Conservation (phyloP, 2,797 vertebrate species). For the Heterohyrax brucei region DNA sequence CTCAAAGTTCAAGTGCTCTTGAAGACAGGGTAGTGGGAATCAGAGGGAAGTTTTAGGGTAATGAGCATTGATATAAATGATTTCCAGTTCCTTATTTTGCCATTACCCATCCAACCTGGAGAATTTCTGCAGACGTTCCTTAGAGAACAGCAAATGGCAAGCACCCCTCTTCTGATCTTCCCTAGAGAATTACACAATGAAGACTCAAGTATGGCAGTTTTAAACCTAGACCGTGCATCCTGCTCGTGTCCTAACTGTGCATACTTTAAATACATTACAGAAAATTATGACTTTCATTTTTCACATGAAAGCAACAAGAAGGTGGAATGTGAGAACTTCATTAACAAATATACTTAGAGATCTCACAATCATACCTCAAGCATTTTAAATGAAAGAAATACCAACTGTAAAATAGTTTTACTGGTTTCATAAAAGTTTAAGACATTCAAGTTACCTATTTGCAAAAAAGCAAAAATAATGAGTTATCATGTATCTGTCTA, state of each 20-base stretch:
- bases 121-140: neutral
- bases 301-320: neutral
- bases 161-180: neutral
- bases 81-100: neutral
- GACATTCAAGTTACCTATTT: conserved; percentile 1
- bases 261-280: neutral
- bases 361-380: neutral
- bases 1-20: neutral
- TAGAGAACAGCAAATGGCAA: neutral
- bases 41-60: neutral
- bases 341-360: neutral
- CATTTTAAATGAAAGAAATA: neutral
- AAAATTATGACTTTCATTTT: neutral
- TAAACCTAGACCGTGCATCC: neutral
- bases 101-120: neutral
- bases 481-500: neutral
- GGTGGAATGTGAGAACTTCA: neutral
- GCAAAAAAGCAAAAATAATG: neutral
- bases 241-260: neutral
- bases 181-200: neutral
- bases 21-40: neutral
- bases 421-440: conserved; percentile 21
- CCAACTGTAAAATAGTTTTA: neutral
- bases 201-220: neutral
- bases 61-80: neutral